These are phyloP conservation scores for Blastobasis lacticolella DNA, from an alignment of 2,888 invertebrate genomes.

Conservation along the genomic window DNA sequence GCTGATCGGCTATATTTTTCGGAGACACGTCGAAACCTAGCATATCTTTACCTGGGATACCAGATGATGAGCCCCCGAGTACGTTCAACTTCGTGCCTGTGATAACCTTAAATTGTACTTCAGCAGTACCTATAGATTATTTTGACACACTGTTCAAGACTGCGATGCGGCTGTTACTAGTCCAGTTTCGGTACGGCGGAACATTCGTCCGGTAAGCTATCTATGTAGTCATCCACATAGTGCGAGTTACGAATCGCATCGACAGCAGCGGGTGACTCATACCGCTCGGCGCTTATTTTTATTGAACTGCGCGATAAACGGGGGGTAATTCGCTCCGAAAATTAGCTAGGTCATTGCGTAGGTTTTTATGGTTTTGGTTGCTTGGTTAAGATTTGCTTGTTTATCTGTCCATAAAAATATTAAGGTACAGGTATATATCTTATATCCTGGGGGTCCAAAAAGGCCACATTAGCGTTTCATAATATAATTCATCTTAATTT, in stretches of 20 bases:
- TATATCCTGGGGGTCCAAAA: too few relatives aligned
- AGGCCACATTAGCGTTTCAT: too few relatives aligned
- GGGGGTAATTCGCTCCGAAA: conserved; percentile 17
- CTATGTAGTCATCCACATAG: conserved; percentile 21
- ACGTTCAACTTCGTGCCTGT: conserved; percentile 12
- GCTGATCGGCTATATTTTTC: conserved; percentile 10
- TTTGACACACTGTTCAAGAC: too few relatives aligned
- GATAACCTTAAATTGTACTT: conserved; percentile 16
- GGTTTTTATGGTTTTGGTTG: conserved; percentile 4
- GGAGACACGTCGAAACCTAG: conserved; percentile 17
- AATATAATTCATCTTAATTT: too few relatives aligned
- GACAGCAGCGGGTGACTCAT: conserved; percentile 5
- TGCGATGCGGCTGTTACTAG: too few relatives aligned
- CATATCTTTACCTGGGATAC: too few relatives aligned
- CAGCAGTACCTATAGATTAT: conserved; percentile 9
- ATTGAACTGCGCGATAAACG: conserved; percentile 14
- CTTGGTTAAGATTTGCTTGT: background rate
- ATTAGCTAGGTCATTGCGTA: conserved; percentile 16
- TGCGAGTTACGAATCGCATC: too few relatives aligned
- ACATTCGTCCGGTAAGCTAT: conserved; percentile 12
- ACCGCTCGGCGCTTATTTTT: conserved; percentile 16
- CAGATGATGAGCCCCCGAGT: too few relatives aligned
- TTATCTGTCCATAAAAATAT: conserved; percentile 25
- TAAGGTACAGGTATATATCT: too few relatives aligned
- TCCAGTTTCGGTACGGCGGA: too few relatives aligned